Base-by-base conservation (phyloP, 2,888 invertebrate genomes). In the Hylaea fasciaria region DNA sequence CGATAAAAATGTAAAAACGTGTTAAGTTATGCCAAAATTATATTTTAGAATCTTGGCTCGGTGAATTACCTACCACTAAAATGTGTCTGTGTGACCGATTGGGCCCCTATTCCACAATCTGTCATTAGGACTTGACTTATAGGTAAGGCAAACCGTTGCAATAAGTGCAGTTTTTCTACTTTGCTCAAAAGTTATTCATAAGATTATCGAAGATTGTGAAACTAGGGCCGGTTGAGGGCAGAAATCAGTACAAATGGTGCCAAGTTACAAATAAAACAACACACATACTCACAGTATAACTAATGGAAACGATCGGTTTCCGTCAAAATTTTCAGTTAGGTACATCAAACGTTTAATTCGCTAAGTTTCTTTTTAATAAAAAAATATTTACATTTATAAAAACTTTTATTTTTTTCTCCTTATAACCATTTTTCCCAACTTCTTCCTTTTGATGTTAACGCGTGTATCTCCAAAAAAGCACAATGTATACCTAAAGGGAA, bases 341-440 rank as follows among this genome's bases (percentile, higher is more conserved):
- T 80, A 74, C 73, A 73, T 72, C 76, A 78, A 82, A 83, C 46
- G 50, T 16, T 16, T 47, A 78, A 77, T 75, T 80, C 66, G 40
- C 71, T 74, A 74, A 69, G 57, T 66, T 72, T 74, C 22, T 22
- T 80, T 22, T 60, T 60, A 46, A 45, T 60, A 77, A 81, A 84
- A 85, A 86, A 86, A 86, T 87, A 87, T 87, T 85, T 87, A 88
- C 88, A 87, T 87, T 85, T 87, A 88, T 87, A 88, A 81, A 80
- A 45, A 28, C 44, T 45, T 55, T 50, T 17, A 13, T 14, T 40
- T 13, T 48, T 47, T 50, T 11, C 40, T 11, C 40, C 32, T 35
- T 29, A 28, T 11, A 55, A 50, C 35, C 50, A 41, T 28, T 47
- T 46, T 47, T n/a, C n/a, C 53, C 39, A 45, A 17, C 32, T 17